phyloP scores from a whole-genome alignment of 2,797 vertebrate genomes.

The Notolepis coatsorum region DNA sequence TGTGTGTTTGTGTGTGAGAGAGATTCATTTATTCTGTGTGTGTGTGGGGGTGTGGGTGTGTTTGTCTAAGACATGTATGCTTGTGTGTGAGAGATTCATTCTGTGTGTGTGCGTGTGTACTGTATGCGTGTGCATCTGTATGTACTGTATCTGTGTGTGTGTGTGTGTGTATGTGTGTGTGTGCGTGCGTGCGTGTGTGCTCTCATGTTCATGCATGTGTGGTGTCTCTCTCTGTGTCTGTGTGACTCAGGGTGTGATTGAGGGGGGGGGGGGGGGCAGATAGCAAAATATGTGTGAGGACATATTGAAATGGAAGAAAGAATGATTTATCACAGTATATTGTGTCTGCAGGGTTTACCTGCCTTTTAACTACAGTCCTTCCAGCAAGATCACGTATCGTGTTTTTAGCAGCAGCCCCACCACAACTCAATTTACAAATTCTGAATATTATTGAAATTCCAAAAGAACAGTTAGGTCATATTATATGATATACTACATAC shows the following conservation, averaged over 20 bases:
- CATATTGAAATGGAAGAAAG: no score
- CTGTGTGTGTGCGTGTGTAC: slow-evolving; percentile 26
- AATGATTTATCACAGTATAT: no score
- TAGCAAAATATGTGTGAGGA: no score
- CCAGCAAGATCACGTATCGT: no score
- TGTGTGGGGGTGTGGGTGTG: neutral
- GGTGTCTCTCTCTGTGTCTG: slow-evolving; percentile 25
- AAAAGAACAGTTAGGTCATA: no score
- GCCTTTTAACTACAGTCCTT: no score
- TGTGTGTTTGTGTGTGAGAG: slow-evolving; percentile 30
- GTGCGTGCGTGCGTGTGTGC: neutral
- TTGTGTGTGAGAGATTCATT: neutral
- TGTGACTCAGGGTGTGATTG: slow-evolving; percentile 7
- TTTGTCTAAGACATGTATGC: neutral
- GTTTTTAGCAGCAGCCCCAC: no score
- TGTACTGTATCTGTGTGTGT: neutral
- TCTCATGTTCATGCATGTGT: slow-evolving; percentile 13
- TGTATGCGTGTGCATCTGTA: slow-evolving; percentile 28
- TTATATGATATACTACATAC: no score
- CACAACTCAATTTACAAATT: no score
- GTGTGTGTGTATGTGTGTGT: neutral
- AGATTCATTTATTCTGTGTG: neutral
- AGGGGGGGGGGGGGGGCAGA: no score
- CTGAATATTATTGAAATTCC: no score
- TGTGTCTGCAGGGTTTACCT: no score